phyloP scores from a whole-genome alignment of 2,888 invertebrate species.

The Mactromeris polynyma region DNA sequence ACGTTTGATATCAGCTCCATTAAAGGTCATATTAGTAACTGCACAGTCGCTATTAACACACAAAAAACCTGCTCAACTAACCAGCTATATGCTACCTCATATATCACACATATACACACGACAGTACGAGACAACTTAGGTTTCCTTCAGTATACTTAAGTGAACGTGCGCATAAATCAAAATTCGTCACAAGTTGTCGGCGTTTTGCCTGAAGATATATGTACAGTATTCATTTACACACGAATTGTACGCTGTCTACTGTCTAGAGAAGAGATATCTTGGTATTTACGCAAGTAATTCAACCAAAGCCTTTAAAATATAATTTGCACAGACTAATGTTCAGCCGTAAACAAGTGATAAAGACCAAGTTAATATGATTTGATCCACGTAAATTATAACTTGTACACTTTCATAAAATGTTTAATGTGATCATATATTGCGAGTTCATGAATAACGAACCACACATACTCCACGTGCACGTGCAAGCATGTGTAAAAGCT shows the following conservation, averaged over 20 bases:
- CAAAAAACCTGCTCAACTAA: neutral
- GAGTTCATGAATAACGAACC: neutral
- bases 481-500: neutral
- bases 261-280: neutral
- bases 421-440: neutral
- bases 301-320: neutral
- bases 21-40: neutral
- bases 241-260: neutral
- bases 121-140: neutral
- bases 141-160: constrained; percentile 16
- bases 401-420: neutral
- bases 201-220: constrained; percentile 36
- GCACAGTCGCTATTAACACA: neutral
- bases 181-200: constrained; percentile 15
- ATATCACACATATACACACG: neutral
- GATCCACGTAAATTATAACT: neutral
- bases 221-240: constrained; percentile 25
- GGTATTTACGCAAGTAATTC: constrained; percentile 7
- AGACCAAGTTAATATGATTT: neutral
- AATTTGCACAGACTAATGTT: neutral
- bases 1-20: neutral
- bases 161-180: constrained; percentile 25
- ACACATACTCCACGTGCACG: neutral
- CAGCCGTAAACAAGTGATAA: neutral
- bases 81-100: neutral